Evolutionary conservation across 1,140 invertebrate species (phyloP).

Genomic region (Trichonephila inaurata): DNA sequence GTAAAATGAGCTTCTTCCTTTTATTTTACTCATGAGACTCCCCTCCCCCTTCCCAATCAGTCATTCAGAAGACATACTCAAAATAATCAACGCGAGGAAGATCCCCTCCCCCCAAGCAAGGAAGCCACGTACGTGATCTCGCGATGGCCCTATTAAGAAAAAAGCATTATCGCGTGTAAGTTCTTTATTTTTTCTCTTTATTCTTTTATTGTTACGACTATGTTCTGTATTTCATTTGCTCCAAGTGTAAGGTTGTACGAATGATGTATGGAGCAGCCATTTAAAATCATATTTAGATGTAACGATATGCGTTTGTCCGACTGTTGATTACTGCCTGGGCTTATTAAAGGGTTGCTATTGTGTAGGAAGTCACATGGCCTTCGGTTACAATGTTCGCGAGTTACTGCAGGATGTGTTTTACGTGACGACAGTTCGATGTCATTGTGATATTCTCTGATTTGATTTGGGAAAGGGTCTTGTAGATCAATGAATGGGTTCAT

Average conservation of each 20-base stretch:
- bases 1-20: conserved; percentile 18
- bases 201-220: conserved; percentile 5
- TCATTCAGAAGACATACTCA: conserved; percentile 17
- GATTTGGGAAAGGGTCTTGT: background rate
- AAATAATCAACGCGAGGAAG: background rate
- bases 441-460: background rate
- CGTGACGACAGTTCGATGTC: conserved; percentile 21
- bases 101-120: background rate
- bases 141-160: background rate
- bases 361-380: conserved; percentile 26
- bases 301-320: conserved; percentile 34
- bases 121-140: background rate
- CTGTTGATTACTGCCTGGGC: conserved; percentile 2
- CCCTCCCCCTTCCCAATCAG: background rate
- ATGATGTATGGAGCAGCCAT: conserved; percentile 27
- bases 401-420: conserved; percentile 26
- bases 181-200: background rate
- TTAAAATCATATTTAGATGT: conserved; percentile 39
- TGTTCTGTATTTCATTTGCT: conserved; percentile 41
- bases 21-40: conserved; percentile 22
- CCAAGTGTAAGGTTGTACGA: conserved; percentile 11
- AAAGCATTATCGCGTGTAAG: conserved; percentile 13
- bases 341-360: background rate
- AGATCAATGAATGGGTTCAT: background rate
- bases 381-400: conserved; percentile 14